These are phyloP conservation scores for Clanis bilineata DNA, from an alignment of 2,888 invertebrate genomes.

Conservation along the genomic window DNA sequence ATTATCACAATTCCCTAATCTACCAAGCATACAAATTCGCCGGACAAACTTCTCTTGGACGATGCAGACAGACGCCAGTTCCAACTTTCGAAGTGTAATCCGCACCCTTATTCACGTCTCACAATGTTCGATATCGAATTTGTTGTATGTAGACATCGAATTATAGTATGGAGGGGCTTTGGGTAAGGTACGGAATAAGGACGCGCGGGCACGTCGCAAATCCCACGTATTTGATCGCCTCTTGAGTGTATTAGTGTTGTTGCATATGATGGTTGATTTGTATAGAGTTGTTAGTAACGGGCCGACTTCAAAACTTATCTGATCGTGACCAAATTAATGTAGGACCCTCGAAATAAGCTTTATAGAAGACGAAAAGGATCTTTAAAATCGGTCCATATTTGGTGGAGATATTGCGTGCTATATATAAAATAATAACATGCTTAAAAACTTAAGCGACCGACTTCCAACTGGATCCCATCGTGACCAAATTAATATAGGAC, in stretches of 20 bases:
- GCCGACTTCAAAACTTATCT: too few species aligned
- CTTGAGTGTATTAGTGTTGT: conserved; percentile 54
- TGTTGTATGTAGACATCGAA: background rate
- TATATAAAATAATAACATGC: too few species aligned
- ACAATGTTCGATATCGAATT: background rate
- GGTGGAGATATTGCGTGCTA: too few species aligned
- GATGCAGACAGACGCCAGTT: conserved; percentile 27
- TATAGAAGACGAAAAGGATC: too few species aligned
- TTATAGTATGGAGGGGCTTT: background rate
- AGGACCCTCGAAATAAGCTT: too few species aligned
- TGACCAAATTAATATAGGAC: too few species aligned
- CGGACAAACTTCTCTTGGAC: conserved; percentile 36
- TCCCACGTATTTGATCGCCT: conserved; percentile 75
- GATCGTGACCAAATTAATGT: too few species aligned
- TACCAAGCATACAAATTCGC: conserved; percentile 25
- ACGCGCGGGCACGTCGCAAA: conserved; percentile 57
- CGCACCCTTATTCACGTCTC: conserved; percentile 32
- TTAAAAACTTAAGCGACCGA: too few species aligned
- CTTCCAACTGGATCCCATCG: too few species aligned
- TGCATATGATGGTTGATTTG: conserved; percentile 47
- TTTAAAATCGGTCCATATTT: too few species aligned
- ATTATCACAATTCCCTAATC: background rate
- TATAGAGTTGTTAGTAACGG: conserved; percentile 41
- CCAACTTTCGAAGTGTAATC: conserved; percentile 41
- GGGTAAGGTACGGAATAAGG: conserved; percentile 39